Conservation (phyloP, 2,888 invertebrate genomes). For the Rhaphigaster nebulosa region DNA sequence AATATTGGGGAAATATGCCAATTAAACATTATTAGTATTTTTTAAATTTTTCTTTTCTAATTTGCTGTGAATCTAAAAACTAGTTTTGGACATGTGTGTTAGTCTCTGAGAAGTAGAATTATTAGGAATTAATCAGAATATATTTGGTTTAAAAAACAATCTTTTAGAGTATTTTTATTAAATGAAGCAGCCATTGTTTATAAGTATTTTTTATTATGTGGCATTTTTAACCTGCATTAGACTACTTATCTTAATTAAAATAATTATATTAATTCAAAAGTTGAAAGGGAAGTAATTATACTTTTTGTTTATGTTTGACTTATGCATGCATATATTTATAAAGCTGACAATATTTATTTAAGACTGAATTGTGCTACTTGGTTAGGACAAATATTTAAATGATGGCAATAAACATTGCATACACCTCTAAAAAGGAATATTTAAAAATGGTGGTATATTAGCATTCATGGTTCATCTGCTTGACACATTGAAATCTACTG, state of each 20-base stretch:
- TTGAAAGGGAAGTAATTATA: background rate
- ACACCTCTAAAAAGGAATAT: background rate
- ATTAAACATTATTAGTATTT: no score
- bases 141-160: no score
- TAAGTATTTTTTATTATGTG: no score
- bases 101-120: background rate
- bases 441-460: background rate
- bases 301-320: background rate
- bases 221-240: background rate
- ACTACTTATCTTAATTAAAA: background rate
- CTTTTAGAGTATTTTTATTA: background rate
- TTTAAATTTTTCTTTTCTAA: background rate
- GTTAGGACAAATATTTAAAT: background rate
- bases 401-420: background rate
- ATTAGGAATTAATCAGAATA: background rate
- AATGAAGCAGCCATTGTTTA: background rate
- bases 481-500: background rate
- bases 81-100: background rate
- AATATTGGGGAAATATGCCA: no score
- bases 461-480: background rate
- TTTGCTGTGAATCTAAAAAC: background rate
- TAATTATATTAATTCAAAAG: background rate
- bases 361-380: slow-evolving; percentile 29
- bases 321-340: background rate
- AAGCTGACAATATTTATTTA: slow-evolving; percentile 34